These are phyloP conservation scores for Crossaster papposus DNA, from an alignment of 53 echinoderm and acorn worm genomes.

Conservation along the genomic window DNA sequence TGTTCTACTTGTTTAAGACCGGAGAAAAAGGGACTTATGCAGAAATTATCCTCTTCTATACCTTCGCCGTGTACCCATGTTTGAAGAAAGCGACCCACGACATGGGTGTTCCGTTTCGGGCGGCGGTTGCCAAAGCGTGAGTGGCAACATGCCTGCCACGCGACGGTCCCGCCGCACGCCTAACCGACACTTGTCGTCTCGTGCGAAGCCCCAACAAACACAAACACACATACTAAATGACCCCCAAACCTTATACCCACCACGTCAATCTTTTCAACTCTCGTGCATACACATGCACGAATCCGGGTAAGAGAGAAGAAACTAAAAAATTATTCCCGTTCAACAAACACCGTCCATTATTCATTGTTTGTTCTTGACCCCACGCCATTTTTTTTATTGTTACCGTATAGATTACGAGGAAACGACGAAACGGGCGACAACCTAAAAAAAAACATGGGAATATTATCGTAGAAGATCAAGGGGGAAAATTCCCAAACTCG, in stretches of 20 bases:
- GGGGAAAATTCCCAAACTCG: not conserved
- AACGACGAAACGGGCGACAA: not conserved
- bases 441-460: not conserved
- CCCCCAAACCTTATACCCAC: conserved; percentile 5
- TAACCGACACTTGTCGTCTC: not conserved
- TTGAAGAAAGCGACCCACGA: not conserved
- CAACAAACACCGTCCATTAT: conserved; percentile 48
- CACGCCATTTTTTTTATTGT: conserved; percentile 4
- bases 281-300: too few species aligned
- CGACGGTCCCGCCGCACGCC: not conserved
- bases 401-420: not conserved
- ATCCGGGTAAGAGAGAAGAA: too few species aligned
- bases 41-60: not conserved
- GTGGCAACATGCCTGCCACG: not conserved
- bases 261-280: not conserved
- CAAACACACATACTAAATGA: not conserved
- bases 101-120: not conserved
- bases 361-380: conserved; percentile 30
- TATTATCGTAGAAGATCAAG: too few species aligned
- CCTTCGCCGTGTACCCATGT: not conserved
- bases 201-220: not conserved
- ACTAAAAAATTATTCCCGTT: too few species aligned
- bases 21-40: not conserved
- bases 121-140: conserved; percentile 11
- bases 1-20: not conserved